Evolutionary conservation across 1,140 invertebrate genomes (phyloP).

Genomic region (Aphaenogaster floridana): DNA sequence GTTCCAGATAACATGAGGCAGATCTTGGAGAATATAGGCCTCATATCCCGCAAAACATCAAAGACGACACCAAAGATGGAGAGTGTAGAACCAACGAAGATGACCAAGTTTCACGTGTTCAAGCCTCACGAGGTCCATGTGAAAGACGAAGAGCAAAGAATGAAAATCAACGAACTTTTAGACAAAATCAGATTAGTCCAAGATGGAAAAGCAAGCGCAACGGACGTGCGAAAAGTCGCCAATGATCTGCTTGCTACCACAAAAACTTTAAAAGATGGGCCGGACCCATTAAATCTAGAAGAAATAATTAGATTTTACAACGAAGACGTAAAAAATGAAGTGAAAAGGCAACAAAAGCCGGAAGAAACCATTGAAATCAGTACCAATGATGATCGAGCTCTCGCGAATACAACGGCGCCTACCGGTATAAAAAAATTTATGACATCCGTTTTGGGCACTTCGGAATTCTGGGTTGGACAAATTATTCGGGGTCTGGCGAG

Average conservation of each 20-base stretch:
- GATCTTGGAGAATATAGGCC: conserved; percentile 87
- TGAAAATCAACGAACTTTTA: conserved; percentile 85
- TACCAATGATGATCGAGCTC: conserved; percentile 77
- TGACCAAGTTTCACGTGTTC: conserved; percentile 83
- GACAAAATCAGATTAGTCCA: conserved; percentile 85
- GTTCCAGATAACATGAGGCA: conserved; percentile 87
- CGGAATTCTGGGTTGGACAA: conserved; percentile 76
- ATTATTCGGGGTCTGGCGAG: conserved; percentile 78
- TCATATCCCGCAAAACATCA: conserved; percentile 75
- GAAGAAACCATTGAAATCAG: conserved; percentile 69
- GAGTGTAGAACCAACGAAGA: conserved; percentile 49
- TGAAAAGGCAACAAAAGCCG: conserved; percentile 81
- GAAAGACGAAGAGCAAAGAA: conserved; percentile 80
- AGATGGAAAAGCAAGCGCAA: conserved; percentile 81
- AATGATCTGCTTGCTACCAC: conserved; percentile 81
- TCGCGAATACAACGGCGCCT: conserved; percentile 59
- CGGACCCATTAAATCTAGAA: conserved; percentile 84
- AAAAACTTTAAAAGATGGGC: conserved; percentile 81
- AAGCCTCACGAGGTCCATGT: conserved; percentile 84
- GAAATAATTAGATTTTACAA: conserved; percentile 83
- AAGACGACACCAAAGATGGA: conserved; percentile 1
- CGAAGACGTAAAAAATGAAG: conserved; percentile 84
- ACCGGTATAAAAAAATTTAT: conserved; percentile 83
- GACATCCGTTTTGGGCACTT: conserved; percentile 78
- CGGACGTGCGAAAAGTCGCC: conserved; percentile 82